Conservation (phyloP, 2,888 invertebrate species). For the Ornithoptera alexandrae region DNA sequence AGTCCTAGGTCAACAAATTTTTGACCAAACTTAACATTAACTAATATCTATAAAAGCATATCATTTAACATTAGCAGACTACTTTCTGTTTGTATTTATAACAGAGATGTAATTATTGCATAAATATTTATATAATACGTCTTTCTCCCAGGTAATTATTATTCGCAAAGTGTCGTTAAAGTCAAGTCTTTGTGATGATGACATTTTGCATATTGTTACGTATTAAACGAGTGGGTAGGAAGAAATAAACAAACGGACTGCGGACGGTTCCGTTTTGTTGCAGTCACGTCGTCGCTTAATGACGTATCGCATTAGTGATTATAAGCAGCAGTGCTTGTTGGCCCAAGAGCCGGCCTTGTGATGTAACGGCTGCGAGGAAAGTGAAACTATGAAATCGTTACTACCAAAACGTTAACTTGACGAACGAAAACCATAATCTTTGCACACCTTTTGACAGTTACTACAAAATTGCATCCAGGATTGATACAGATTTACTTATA, state of each 20-base stretch:
- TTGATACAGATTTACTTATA: no score
- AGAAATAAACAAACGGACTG: constrained; percentile 52
- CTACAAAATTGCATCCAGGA: no score
- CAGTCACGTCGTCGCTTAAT: constrained; percentile 38
- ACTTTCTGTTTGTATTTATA: no score
- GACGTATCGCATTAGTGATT: constrained; percentile 48
- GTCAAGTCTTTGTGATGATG: neutral
- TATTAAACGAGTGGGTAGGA: constrained; percentile 37
- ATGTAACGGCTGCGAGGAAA: constrained; percentile 16
- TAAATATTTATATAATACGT: constrained; percentile 1
- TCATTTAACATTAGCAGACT: no score
- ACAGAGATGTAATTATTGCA: no score
- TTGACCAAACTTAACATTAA: no score
- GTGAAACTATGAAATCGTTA: constrained; percentile 22
- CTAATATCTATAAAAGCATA: no score
- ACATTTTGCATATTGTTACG: constrained; percentile 42
- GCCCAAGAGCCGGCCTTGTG: constrained; percentile 5
- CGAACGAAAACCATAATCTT: constrained; percentile 53
- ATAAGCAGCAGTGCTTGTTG: constrained; percentile 13
- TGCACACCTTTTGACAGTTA: constrained; percentile 32
- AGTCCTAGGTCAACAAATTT: no score
- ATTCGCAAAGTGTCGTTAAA: constrained; percentile 31
- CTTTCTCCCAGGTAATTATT: constrained; percentile 9
- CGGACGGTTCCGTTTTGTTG: constrained; percentile 43
- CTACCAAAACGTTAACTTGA: constrained; percentile 50